Base-by-base conservation (phyloP, 2,888 invertebrate species). In the Actias luna region DNA sequence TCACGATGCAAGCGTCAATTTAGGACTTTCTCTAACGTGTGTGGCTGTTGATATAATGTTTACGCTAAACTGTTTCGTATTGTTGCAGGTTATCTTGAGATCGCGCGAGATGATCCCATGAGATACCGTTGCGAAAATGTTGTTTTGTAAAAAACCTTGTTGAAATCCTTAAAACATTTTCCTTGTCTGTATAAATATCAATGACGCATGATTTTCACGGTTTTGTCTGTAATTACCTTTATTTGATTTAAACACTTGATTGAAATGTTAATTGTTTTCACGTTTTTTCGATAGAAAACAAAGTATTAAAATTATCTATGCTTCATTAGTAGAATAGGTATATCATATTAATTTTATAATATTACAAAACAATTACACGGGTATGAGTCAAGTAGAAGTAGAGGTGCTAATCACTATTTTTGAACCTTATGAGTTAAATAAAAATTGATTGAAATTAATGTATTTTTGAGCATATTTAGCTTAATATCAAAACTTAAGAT, bases 21-120 rank as follows among this genome's bases (percentile, higher is more conserved):
- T 58, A 60, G 46, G 62, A 69, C 74, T 74, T 74, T 74, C 72
- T 67, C 72, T 65, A 63, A 68, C 71, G 70, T 74, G 72, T 69
- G 59, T 25, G 25, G 58, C 58, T 42, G 59, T 58, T n/a, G n/a
- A n/a, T 57, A 46, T 62, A 64, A 57, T 58, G 57, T 60, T 64
- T 64, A 61, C 62, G 60, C 62, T 62, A 64, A 64, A 60, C 60
- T 50, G 58, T 61, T 33, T 58, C 61, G 59, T 60, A 60, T 65
- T 62, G 64, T 62, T 60, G 57, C 63, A 57, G 65, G 65, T 65
- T 65, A 65, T 65, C 65, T 39, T 25, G 42, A 5, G 60, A 61
- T 65, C 63, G 59, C 59, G 33, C 25, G 62, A 62, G 60, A 55
- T 55, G 60, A 58, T 22, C 59, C 52, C 55, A 55, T 59, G 58